Evolutionary conservation across 2,888 invertebrate genomes (phyloP).

Genomic region (Drosophila mercatorum): DNA sequence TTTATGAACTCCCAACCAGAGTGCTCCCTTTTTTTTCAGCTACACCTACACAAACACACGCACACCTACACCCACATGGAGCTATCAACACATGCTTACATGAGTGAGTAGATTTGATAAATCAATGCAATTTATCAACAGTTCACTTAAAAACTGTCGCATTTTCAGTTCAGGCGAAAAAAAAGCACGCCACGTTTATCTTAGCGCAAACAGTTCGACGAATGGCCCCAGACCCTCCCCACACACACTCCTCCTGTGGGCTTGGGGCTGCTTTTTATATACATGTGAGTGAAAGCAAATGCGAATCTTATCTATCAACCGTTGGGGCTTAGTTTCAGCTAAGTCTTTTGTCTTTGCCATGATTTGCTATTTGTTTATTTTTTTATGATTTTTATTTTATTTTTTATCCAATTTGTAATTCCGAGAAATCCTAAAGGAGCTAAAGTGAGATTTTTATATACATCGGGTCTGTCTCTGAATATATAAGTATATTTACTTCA

Average conservation of each 20-base stretch:
- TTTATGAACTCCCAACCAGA: slow-evolving; percentile 51
- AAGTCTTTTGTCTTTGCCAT: slow-evolving; percentile 40
- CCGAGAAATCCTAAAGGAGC: neutral
- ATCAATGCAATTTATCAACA: slow-evolving; percentile 77
- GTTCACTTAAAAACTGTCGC: slow-evolving; percentile 71
- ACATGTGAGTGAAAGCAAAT: slow-evolving; percentile 8
- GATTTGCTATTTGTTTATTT: neutral
- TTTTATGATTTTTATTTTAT: neutral
- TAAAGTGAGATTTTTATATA: neutral
- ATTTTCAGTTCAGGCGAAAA: slow-evolving; percentile 35
- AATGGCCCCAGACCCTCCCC: slow-evolving; percentile 6
- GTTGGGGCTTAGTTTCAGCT: slow-evolving; percentile 64
- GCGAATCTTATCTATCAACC: slow-evolving; percentile 65
- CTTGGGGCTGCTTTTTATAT: neutral
- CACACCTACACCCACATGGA: neutral
- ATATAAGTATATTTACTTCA: too few relatives aligned
- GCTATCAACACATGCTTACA: slow-evolving; percentile 24
- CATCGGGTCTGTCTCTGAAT: too few relatives aligned
- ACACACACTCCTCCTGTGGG: too few relatives aligned
- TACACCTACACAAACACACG: slow-evolving; percentile 12
- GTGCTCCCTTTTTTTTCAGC: slow-evolving; percentile 20
- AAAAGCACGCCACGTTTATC: slow-evolving; percentile 56
- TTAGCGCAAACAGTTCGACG: slow-evolving; percentile 54
- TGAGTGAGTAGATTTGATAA: slow-evolving; percentile 63
- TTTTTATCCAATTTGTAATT: neutral